These are phyloP conservation scores for Stomorhina lunata DNA, from an alignment of 2,888 invertebrate species.

Conservation along the genomic window DNA sequence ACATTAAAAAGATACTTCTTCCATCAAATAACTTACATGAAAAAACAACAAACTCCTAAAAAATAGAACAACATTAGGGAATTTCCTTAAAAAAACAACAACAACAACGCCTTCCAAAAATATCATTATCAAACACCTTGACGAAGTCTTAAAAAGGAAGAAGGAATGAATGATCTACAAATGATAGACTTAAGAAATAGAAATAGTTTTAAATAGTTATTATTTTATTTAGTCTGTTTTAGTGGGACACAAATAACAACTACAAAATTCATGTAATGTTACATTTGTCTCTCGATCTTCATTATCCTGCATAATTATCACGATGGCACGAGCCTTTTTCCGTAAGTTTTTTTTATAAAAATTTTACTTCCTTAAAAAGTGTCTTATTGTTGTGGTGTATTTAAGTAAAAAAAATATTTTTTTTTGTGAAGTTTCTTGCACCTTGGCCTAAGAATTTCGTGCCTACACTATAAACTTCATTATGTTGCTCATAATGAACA, in stretches of 20 bases:
- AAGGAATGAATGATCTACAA: neutral
- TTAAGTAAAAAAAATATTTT: constrained; percentile 8
- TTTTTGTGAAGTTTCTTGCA: constrained; percentile 50
- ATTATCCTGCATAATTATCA: constrained; percentile 51
- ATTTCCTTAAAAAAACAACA: constrained; percentile 3
- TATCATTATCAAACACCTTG: constrained; percentile 39
- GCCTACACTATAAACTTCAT: constrained; percentile 33
- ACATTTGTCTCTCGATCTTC: neutral
- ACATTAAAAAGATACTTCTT: constrained; percentile 29
- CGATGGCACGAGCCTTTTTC: constrained; percentile 60
- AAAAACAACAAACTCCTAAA: constrained; percentile 37
- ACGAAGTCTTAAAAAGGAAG: neutral
- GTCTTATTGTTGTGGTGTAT: constrained; percentile 19
- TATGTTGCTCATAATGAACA: neutral
- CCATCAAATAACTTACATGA: neutral
- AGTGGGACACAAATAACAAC: constrained; percentile 16
- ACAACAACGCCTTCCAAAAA: neutral
- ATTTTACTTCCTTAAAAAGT: constrained; percentile 47
- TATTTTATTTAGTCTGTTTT: constrained; percentile 22
- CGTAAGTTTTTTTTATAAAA: constrained; percentile 12
- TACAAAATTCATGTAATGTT: neutral
- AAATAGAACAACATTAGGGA: constrained; percentile 6
- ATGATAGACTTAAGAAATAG: neutral
- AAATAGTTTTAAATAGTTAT: constrained; percentile 26
- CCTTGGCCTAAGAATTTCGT: constrained; percentile 30